Evolutionary conservation across 2,113 vertebrate species (phyloP).

Genomic region (Helogale parvula): DNA sequence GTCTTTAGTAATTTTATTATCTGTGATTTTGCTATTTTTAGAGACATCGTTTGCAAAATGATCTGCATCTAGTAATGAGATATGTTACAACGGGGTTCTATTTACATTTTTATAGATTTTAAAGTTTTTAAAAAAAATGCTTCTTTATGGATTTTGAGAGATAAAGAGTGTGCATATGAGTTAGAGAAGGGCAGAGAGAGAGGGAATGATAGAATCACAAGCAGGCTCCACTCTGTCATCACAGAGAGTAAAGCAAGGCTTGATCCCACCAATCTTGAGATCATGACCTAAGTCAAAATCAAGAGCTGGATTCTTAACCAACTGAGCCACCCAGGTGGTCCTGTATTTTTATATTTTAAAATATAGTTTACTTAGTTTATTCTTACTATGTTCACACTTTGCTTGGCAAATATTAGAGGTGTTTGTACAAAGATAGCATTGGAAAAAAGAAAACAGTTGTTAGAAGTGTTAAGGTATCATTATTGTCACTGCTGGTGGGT

Average conservation of each 20-base stretch:
- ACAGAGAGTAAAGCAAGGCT: too few species aligned
- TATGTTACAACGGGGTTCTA: background rate
- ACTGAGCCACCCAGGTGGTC: too few species aligned
- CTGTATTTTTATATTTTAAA: background rate
- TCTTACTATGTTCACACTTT: background rate
- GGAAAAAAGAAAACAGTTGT: background rate
- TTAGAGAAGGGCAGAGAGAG: too few species aligned
- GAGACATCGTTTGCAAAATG: background rate
- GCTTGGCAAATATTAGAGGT: background rate
- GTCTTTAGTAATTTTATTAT: background rate
- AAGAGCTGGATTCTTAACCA: too few species aligned
- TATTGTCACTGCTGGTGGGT: background rate
- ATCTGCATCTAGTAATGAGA: background rate
- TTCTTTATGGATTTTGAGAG: too few species aligned
- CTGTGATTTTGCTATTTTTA: conserved; percentile 7
- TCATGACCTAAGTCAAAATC: too few species aligned
- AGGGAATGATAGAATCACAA: too few species aligned
- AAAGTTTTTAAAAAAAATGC: too few species aligned
- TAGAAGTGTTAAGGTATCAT: background rate
- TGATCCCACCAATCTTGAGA: too few species aligned
- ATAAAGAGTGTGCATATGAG: too few species aligned
- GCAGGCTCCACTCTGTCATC: too few species aligned
- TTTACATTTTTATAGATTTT: background rate
- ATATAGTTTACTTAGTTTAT: background rate
- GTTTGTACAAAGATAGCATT: background rate